phyloP scores from a whole-genome alignment of 2,113 vertebrate species.

The Nothobranchius furzeri region DNA sequence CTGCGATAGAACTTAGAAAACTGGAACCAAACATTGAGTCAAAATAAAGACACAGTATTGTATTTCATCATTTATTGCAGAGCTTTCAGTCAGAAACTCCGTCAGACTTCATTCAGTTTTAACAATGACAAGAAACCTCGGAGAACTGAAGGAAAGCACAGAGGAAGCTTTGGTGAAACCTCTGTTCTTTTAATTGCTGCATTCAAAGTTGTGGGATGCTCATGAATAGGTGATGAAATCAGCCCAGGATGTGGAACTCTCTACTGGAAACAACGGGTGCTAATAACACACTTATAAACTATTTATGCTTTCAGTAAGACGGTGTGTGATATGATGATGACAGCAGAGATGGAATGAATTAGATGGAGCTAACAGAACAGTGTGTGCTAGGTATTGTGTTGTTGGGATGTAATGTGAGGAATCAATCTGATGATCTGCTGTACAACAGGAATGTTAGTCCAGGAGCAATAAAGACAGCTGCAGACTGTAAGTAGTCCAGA shows the following conservation, averaged over 20 bases:
- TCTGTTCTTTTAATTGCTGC: constrained; percentile 51
- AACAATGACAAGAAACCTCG: constrained; percentile 20
- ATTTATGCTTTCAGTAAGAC: constrained; percentile 63
- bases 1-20: not conserved
- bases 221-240: constrained; percentile 57
- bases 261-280: constrained; percentile 38
- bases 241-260: constrained; percentile 47
- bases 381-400: constrained; percentile 25
- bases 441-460: not conserved
- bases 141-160: constrained; percentile 24
- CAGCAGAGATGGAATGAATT: constrained; percentile 50
- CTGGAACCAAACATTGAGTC: constrained; percentile 4
- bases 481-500: constrained; percentile 22
- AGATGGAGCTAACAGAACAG: constrained; percentile 32
- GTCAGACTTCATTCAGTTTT: not conserved
- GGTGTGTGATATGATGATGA: constrained; percentile 32
- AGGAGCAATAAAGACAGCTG: constrained; percentile 29
- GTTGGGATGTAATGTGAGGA: constrained; percentile 25
- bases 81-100: not conserved
- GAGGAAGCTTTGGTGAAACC: constrained; percentile 26
- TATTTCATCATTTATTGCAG: constrained; percentile 22
- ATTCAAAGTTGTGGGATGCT: constrained; percentile 42
- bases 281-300: constrained; percentile 61
- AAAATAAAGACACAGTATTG: constrained; percentile 10
- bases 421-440: constrained; percentile 24